phyloP scores from a whole-genome alignment of 1,140 invertebrate genomes.

The Olivierus martensii region DNA sequence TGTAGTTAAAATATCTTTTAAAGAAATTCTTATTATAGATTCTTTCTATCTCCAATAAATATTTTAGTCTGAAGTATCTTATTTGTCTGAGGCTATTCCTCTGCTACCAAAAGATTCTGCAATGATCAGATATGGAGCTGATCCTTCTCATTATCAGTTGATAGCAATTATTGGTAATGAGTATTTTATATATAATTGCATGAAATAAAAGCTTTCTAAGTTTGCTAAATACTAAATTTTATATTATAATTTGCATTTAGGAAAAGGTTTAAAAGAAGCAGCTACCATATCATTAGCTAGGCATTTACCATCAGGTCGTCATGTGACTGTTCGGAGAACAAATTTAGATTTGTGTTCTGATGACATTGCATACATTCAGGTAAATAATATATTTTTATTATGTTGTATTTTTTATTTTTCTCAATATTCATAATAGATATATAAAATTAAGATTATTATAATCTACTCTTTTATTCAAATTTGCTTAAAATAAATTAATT shows the following conservation, averaged over 20 bases:
- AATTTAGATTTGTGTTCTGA: conserved; percentile 51
- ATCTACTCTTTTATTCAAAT: too few relatives aligned
- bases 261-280: conserved; percentile 49
- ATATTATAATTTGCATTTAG: conserved; percentile 16
- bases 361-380: conserved; percentile 50
- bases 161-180: conserved; percentile 16
- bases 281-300: conserved; percentile 50
- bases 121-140: conserved; percentile 24
- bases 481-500: too few relatives aligned
- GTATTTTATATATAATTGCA: conserved; percentile 33
- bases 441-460: too few relatives aligned
- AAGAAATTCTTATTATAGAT: neutral
- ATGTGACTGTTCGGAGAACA: conserved; percentile 58
- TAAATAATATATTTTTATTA: too few relatives aligned
- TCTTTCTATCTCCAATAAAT: neutral
- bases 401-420: too few relatives aligned
- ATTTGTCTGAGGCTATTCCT: conserved; percentile 16
- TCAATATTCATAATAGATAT: too few relatives aligned
- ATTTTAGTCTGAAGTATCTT: neutral
- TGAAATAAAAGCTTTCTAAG: neutral
- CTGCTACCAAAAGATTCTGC: conserved; percentile 19
- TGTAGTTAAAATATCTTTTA: neutral
- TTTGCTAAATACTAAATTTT: neutral
- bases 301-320: conserved; percentile 46
- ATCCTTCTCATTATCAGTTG: conserved; percentile 25